Evolutionary conservation across 2,888 invertebrate species (phyloP), one percentile per base, ranked within the genome.

Genomic region (Diachrysia chrysitis): DNA sequence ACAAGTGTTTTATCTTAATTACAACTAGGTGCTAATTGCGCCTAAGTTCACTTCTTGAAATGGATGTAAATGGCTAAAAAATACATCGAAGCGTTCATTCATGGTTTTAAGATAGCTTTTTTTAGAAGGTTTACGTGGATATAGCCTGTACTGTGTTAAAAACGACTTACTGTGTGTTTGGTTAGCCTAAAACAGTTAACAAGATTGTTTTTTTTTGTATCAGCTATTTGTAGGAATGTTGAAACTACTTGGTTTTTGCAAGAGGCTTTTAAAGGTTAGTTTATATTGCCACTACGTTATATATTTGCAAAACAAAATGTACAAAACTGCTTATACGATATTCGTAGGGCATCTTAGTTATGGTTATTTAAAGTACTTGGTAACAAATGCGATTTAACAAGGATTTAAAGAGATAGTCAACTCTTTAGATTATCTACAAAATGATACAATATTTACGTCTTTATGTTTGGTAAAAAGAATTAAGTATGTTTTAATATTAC

Each of bases 61-160:
- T 17, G 7, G 46, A 51, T 56, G 35, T 19, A 60, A 60, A 69
- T 63, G 51, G 21, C 10, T 32, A 59, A 56, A 56, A 35, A 59
- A 46, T 63, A 25, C 56, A 63, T 68, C 42, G 62, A 69, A 7
- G 6, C 51, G n/a, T 23, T 59, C 19, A 70, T 58, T 63, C 19
- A 59, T 56, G 48, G n/a, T 63, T 23, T 14, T 19, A 37, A 70
- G 70, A 59, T 70, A 63, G 56, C 14, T 16, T 3, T 19, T 9
- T 23, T 54, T 3, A 21, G 51, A 19, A 1, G n/a, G 10, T 21
- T 21, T 48, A 63, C 32, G 46, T 58, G 19, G 48, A 35, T 68
- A 37, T 57, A 5, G 37, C n/a, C 14, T 21, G 5, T 19, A 21
- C 21, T 51, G 21, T 58, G 60, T 58, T 69, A 58, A n/a, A n/a